Base-by-base conservation (phyloP, 2,888 invertebrate species). In the Willowsia nigromaculata region DNA sequence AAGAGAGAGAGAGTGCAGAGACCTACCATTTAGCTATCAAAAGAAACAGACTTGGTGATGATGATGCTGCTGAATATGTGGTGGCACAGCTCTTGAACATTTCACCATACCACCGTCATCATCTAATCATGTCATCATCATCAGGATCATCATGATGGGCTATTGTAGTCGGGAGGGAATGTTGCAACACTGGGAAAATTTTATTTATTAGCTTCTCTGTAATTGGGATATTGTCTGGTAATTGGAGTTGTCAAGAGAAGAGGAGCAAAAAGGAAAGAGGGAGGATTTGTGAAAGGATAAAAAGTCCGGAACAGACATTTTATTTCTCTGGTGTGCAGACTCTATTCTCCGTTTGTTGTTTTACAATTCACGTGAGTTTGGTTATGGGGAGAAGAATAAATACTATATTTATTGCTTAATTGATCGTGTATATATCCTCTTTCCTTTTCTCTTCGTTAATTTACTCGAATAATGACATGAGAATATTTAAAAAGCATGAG, bases 221-320 rank as follows among this genome's bases (percentile, higher is more conserved):
- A 89, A 89, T 89, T 89, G 85, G 89, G 80, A 89, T 85, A 89
- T 89, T 89, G 89, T 89, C 81, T 89, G 81, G 84, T 81, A 89
- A 89, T 89, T 89, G 89, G 78, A 40, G 47, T 84, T 84, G 84
- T 65, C 88, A 84, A 65, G 62, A 68, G 62, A 25, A 80, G 59
- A 56, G 43, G 18, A 56, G 18, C 18, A 37, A 7, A 47, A 50
- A 27, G 43, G 2, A 37, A 6, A 30, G 50, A 25, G 84, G 65
- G 86, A 76, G 84, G 78, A 71, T 85, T 47, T 85, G 81, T 68
- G 88, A 89, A 85, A 85, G 85, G 85, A 89, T 89, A 80, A 89
- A 88, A 89, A 89, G 88, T 85, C 89, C 89, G 89, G 74, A 89
- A 89, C 89, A 89, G 89, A 89, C 62, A 62, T 80, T 87, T 40